Evolutionary conservation across 2,113 vertebrate genomes (phyloP), one percentile per base, ranked within the genome.

Genomic region (Vireo altiloquus): DNA sequence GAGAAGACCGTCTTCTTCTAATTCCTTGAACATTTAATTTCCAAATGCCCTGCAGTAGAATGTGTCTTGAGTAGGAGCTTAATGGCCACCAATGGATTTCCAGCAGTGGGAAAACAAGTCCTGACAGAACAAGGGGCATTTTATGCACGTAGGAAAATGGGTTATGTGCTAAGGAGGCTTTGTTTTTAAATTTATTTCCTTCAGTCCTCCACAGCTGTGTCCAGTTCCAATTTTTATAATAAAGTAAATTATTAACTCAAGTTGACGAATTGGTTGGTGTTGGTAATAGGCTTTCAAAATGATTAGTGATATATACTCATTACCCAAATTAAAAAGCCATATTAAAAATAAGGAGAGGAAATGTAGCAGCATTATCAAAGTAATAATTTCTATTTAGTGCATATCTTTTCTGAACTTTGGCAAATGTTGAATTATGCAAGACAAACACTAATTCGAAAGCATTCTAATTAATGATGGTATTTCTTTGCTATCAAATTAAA

Each of bases 251-350:
- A 96, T 96, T 96, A 96, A 93, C 88, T 92, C 60, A 87, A 93
- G 88, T 84, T 96, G 95, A 95, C 4, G 72, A 85, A 94, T 92
- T 89, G 85, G 93, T 93, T 95, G 76, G 93, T 97, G 90, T 95
- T 96, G 93, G 93, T 96, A 97, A 96, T 95, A 93, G 86, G 82
- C 88, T 97, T 97, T 96, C 96, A 96, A 92, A 93, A 96, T 96
- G 93, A 96, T 96, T 96, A 90, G 93, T 97, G 95, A 96, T 95
- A 96, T 95, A 96, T 96, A 94, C 80, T 96, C 90, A 97, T 97
- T 97, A 96, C 60, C 88, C 94, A 96, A 96, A 97, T 97, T 97
- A 97, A 96, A 96, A 94, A 96, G 88, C 86, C 82, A 65, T 96
- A 95, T 94, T 92, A 96, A 96, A 96, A 97, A 90, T 96, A 97